Evolutionary conservation across 2,113 vertebrate genomes (phyloP).

Genomic region (Gobiocypris rarus): DNA sequence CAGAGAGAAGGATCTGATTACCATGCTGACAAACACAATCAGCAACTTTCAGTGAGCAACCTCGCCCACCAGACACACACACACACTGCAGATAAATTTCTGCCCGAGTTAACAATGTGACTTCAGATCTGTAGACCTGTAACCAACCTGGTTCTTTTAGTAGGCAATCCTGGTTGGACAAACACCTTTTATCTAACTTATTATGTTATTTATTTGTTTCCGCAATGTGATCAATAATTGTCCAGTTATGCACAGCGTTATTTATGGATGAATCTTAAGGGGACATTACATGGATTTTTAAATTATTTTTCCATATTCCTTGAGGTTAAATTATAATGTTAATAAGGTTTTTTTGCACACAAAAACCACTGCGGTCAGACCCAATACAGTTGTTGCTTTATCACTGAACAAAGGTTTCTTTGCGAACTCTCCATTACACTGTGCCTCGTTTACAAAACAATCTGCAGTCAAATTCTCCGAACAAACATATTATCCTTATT

Average conservation of each 20-base stretch:
- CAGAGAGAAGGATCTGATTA: conserved; percentile 21
- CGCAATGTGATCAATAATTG: not conserved
- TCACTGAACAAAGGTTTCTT: too few relatives aligned
- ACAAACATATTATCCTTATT: too few relatives aligned
- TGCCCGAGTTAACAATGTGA: not conserved
- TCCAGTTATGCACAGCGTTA: not conserved
- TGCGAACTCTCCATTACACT: too few relatives aligned
- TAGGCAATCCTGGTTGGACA: not conserved
- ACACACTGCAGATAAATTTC: conserved; percentile 4
- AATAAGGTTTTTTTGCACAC: too few relatives aligned
- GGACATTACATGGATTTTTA: too few relatives aligned
- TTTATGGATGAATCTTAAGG: not conserved
- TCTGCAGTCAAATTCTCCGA: too few relatives aligned
- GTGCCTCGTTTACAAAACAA: too few relatives aligned
- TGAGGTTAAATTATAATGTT: too few relatives aligned
- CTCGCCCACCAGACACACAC: conserved; percentile 4
- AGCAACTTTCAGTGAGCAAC: conserved; percentile 24
- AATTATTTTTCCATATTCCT: too few relatives aligned
- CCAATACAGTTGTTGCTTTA: too few relatives aligned
- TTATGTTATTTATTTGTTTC: not conserved
- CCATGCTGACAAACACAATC: conserved; percentile 22
- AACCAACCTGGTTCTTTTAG: not conserved
- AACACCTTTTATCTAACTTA: not conserved
- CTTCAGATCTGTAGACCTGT: not conserved
- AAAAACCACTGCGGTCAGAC: too few relatives aligned